These are phyloP conservation scores for Melanotaenia trifasciata DNA, from an alignment of 2,797 vertebrate species.

Conservation along the genomic window DNA sequence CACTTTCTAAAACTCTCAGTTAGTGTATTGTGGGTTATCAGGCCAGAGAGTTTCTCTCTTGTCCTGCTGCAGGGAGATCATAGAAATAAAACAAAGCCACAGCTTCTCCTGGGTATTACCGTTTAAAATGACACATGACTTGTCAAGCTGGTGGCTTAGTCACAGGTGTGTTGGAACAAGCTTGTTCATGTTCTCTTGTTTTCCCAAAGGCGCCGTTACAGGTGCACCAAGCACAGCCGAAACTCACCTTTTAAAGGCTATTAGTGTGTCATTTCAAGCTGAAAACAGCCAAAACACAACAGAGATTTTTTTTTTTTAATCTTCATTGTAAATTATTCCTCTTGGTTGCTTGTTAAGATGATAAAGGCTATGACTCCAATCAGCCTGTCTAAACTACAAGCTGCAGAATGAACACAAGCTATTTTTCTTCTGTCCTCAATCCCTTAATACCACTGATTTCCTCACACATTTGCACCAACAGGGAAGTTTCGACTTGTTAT, in stretches of 20 bases:
- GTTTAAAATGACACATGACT: constrained; percentile 54
- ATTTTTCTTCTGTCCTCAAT: constrained; percentile 49
- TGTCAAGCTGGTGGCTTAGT: constrained; percentile 56
- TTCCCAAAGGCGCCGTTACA: constrained; percentile 43
- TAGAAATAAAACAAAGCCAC: constrained; percentile 39
- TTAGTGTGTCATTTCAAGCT: constrained; percentile 49
- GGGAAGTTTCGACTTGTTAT: constrained; percentile 70
- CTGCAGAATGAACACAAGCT: constrained; percentile 40
- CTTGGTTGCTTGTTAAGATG: constrained; percentile 10
- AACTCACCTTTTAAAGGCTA: constrained; percentile 36
- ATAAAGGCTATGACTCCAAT: constrained; percentile 40
- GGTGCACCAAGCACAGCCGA: constrained; percentile 40
- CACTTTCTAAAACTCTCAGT: constrained; percentile 36
- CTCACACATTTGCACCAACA: constrained; percentile 59
- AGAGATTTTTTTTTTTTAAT: constrained; percentile 2
- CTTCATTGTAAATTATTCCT: background rate
- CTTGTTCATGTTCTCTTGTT: constrained; percentile 55
- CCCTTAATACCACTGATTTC: constrained; percentile 66
- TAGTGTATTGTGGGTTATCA: constrained; percentile 5
- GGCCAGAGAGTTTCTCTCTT: constrained; percentile 29
- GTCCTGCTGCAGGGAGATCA: constrained; percentile 44
- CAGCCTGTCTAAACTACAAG: constrained; percentile 24
- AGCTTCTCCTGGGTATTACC: constrained; percentile 18
- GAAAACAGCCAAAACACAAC: constrained; percentile 10
- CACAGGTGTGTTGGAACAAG: constrained; percentile 74